phyloP scores from a whole-genome alignment of 2,888 invertebrate genomes.

The Phragmatobia fuliginosa region DNA sequence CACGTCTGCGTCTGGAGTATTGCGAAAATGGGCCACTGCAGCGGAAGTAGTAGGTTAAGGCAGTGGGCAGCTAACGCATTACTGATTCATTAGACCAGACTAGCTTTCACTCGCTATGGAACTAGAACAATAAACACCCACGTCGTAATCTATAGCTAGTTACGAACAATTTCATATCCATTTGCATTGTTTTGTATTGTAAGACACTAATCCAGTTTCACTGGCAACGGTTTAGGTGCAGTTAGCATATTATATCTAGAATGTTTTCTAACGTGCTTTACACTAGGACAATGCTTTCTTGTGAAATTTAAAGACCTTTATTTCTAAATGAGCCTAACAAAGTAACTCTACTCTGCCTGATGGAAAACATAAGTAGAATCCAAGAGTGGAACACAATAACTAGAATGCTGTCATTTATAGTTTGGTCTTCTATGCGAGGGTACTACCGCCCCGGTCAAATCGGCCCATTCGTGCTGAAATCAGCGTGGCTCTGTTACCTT shows the following conservation, averaged over 20 bases:
- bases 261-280: background rate
- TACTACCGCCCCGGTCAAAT: too few species aligned
- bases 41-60: constrained; percentile 69
- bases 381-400: too few species aligned
- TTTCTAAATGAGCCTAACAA: too few species aligned
- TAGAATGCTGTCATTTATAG: too few species aligned
- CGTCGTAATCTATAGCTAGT: constrained; percentile 48
- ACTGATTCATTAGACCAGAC: constrained; percentile 70
- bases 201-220: background rate
- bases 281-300: background rate
- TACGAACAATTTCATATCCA: constrained; percentile 46
- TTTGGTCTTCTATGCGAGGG: too few species aligned
- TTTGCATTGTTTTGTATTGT: constrained; percentile 13
- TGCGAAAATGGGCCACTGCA: constrained; percentile 73
- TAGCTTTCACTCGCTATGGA: constrained; percentile 68
- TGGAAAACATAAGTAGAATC: too few species aligned
- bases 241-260: background rate
- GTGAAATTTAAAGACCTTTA: background rate
- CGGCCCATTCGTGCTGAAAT: too few species aligned
- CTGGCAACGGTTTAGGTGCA: constrained; percentile 1
- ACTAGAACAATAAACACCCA: constrained; percentile 74
- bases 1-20: constrained; percentile 54
- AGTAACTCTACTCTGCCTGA: too few species aligned
- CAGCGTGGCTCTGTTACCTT: too few species aligned
- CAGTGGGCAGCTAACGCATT: constrained; percentile 71